Evolutionary conservation across 2,797 vertebrate genomes (phyloP), one percentile per base, ranked within the genome.

Genomic region (Halcyon chelicuti): DNA sequence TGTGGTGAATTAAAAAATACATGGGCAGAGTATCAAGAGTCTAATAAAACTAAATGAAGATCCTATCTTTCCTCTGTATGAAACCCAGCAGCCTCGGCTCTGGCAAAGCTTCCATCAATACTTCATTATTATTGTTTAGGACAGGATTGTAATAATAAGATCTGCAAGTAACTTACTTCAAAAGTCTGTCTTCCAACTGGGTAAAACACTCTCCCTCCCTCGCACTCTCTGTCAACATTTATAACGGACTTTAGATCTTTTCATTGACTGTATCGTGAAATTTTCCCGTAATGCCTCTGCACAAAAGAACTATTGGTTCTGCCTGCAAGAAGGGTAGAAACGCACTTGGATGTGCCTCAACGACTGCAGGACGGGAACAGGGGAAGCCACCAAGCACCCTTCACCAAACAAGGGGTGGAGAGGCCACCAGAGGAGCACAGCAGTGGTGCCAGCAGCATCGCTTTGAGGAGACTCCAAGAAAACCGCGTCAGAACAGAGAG

Each of bases 21-120:
- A 97, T 92, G 95, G 94, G 96, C 93, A 96, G 90, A 94, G 80
- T 92, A 96, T 90, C 94, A 93, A 87, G 93, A 87, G 95, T 11
- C 88, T 90, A 95, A 96, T 95, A 96, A 96, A 97, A 95, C 81
- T 95, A 96, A 96, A 97, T 94, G 80, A 96, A 96, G 95, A 92
- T 62, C 85, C 81, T 88, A 73, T 95, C 77, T 95, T 87, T 92
- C 86, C 92, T 89, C 90, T 47, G 63, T 78, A 88, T 52, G 92
- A 92, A 95, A 86, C 92, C 72, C 94, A 95, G 94, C 83, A 94
- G 95, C 84, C 93, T 94, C 87, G 88, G 94, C 94, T 95, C 76
- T 93, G 86, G 95, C 83, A 94, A 91, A 92, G 85, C 90, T 91
- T 90, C 82, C 80, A 92, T 72, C 95, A 94, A 89, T 84, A 71